These are phyloP conservation scores for Upupa epops DNA, from an alignment of 2,113 vertebrate species.

Conservation along the genomic window DNA sequence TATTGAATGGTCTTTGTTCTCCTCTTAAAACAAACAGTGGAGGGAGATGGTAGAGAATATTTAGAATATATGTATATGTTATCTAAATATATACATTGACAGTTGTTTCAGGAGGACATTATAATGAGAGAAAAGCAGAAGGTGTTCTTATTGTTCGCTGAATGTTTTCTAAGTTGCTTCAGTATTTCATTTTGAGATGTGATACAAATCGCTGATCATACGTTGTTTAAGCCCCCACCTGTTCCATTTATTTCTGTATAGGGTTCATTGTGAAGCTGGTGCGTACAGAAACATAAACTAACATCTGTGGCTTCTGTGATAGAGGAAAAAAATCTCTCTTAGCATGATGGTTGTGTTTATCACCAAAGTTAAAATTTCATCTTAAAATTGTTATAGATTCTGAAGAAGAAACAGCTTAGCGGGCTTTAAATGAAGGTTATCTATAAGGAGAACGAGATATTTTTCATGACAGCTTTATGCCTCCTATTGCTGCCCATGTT, in stretches of 20 bases:
- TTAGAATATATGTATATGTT: not conserved
- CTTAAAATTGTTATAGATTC: not conserved
- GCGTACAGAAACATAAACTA: not conserved
- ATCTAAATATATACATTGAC: not conserved
- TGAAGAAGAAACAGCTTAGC: not conserved
- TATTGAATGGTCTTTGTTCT: constrained; percentile 64
- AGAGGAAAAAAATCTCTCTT: not conserved
- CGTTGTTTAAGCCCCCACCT: not conserved
- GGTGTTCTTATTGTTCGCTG: not conserved
- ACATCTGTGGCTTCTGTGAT: not conserved
- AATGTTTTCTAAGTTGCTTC: constrained; percentile 3
- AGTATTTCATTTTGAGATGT: not conserved
- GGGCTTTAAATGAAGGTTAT: not conserved
- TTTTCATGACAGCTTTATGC: not conserved
- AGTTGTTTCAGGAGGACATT: not conserved
- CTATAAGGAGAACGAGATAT: not conserved
- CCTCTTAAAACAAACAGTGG: constrained; percentile 7
- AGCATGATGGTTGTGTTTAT: not conserved
- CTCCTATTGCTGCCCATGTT: not conserved
- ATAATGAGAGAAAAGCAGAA: not conserved
- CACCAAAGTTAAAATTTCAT: not conserved
- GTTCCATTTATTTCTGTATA: not conserved
- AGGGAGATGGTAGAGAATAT: not conserved
- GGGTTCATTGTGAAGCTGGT: not conserved
- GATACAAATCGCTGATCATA: not conserved